Base-by-base conservation (phyloP, 2,797 vertebrate species). In the Triplophysa yarkandensis region DNA sequence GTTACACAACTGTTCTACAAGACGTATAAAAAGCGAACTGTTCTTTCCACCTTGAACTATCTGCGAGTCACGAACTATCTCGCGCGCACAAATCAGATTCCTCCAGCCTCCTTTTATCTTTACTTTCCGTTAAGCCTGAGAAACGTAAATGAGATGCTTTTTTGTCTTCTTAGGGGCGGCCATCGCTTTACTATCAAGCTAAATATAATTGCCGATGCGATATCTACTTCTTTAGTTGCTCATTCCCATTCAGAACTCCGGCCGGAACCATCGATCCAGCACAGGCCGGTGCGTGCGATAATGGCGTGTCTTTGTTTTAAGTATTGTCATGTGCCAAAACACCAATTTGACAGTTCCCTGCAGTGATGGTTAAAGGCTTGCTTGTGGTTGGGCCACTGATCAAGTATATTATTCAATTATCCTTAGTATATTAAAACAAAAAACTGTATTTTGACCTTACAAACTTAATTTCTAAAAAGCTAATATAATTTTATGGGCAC, bases 191-290 rank as follows among this genome's bases (percentile, higher is more conserved):
- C 44, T 54, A 63, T 43, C 5, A 21, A 76, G 54, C 57, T 65
- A 48, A 67, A 67, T 61, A 58, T 50, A 2, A 62, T 68, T 76
- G 72, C 2, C 13, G 32, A 65, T 68, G 50, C 44, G 34, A 54
- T 64, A 73, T 19, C 25, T 66, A 34, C 32, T 41, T 68, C 30
- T 57, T 68, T 64, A 65, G 63, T 60, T 54, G 27, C 58, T 75
- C 67, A 71, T 77, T 66, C 52, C 28, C 16, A 74, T 77, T 63
- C 58, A 62, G 54, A 70, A 46, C 43, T 70, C 54, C 30, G n/a
- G 28, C 4, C 14, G 36, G 64, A 74, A 44, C 66, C 28, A 46
- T 17, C 17, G 71, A 54, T 57, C 52, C 43, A 21, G 58, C 34
- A 17, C 21, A 14, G 55, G 52, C 43, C 27, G 41, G 46, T n/a